Conservation (phyloP, 2,113 vertebrate genomes). For the Aptenodytes forsteri region DNA sequence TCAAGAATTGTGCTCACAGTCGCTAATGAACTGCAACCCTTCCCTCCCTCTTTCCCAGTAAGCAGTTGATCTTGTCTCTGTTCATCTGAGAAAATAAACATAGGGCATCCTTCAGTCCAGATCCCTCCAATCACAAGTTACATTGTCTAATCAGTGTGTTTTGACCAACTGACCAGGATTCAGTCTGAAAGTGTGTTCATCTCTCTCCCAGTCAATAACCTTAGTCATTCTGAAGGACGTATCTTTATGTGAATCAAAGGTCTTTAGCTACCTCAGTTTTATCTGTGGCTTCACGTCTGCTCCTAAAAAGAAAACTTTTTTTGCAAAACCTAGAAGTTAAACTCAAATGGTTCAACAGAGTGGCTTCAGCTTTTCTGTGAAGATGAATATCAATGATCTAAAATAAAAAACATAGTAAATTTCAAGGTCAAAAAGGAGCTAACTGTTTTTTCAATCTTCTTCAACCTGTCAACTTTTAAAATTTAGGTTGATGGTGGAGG, state of each 20-base stretch:
- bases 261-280: background rate
- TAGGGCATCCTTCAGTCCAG: background rate
- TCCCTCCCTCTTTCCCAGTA: background rate
- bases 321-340: background rate
- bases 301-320: background rate
- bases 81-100: background rate
- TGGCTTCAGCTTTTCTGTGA: background rate
- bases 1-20: background rate
- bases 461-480: background rate
- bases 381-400: background rate
- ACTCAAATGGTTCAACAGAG: background rate
- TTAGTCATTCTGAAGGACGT: background rate
- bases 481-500: background rate
- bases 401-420: accelerated
- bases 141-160: background rate
- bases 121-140: background rate
- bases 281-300: background rate
- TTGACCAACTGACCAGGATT: background rate
- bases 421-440: background rate
- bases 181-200: background rate
- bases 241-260: background rate
- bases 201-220: background rate
- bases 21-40: accelerated
- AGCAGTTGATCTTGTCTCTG: background rate
- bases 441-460: background rate